Evolutionary conservation across 2,113 vertebrate species (phyloP).

Genomic region (Dicaeum eximium): DNA sequence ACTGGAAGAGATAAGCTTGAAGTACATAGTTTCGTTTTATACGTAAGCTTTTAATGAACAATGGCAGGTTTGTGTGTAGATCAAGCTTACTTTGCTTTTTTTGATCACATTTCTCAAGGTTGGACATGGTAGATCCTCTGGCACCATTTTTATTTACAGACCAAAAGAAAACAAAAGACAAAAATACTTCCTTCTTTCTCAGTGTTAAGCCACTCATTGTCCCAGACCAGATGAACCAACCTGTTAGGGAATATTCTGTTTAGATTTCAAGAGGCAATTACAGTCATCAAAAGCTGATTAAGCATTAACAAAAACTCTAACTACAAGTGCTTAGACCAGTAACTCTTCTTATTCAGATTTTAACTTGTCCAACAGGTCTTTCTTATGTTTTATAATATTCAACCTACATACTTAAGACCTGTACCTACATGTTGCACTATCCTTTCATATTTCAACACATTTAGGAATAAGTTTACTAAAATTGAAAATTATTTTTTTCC

Average conservation of each 20-base stretch:
- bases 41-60: background rate
- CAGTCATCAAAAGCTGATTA: constrained; percentile 7
- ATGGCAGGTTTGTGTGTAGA: background rate
- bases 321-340: background rate
- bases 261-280: constrained; percentile 10
- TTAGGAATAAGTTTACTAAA: background rate
- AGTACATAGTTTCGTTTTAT: background rate
- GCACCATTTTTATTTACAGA: background rate
- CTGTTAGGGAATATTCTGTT: background rate
- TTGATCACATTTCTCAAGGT: background rate
- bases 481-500: background rate
- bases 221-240: background rate
- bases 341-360: constrained; percentile 36
- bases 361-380: constrained; percentile 26
- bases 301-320: constrained; percentile 5
- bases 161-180: background rate
- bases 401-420: background rate
- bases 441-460: background rate
- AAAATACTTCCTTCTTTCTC: constrained; percentile 12
- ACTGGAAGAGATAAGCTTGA: background rate
- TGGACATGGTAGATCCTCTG: background rate
- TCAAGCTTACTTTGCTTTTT: background rate
- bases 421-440: background rate
- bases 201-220: background rate
- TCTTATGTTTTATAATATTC: background rate